Evolutionary conservation across 2,888 invertebrate genomes (phyloP).

Genomic region (Brachylomia viminalis): DNA sequence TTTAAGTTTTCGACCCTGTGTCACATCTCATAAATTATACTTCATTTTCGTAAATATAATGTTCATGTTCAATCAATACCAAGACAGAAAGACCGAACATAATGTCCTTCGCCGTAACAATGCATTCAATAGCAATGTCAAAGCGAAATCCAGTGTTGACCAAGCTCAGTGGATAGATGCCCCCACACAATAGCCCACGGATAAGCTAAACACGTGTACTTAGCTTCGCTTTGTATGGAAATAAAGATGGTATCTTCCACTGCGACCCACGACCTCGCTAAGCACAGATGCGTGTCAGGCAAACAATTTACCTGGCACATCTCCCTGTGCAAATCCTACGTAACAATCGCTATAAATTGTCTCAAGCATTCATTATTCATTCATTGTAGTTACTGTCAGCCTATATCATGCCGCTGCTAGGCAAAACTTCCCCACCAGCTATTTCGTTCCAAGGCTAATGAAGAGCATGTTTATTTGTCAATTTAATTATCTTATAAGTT

Average conservation of each 20-base stretch:
- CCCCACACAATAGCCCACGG: neutral
- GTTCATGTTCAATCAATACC: neutral
- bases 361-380: neutral
- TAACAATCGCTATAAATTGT: too few relatives aligned
- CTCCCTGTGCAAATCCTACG: too few relatives aligned
- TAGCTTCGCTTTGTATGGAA: neutral
- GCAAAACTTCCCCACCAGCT: neutral
- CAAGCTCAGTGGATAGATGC: neutral
- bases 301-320: neutral
- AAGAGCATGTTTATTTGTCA: neutral
- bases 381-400: neutral
- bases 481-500: fast-evolving
- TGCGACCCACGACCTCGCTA: neutral
- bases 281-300: neutral
- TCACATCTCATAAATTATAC: neutral
- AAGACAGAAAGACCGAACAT: neutral
- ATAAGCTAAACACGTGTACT: neutral
- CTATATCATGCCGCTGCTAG: too few relatives aligned
- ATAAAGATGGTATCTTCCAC: neutral
- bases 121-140: neutral
- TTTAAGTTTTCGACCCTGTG: neutral
- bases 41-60: neutral
- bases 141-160: neutral
- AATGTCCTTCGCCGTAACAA: neutral
- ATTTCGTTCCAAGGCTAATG: neutral